Base-by-base conservation (phyloP, 2,797 vertebrate genomes). In the Acestrorhynchus altus region DNA sequence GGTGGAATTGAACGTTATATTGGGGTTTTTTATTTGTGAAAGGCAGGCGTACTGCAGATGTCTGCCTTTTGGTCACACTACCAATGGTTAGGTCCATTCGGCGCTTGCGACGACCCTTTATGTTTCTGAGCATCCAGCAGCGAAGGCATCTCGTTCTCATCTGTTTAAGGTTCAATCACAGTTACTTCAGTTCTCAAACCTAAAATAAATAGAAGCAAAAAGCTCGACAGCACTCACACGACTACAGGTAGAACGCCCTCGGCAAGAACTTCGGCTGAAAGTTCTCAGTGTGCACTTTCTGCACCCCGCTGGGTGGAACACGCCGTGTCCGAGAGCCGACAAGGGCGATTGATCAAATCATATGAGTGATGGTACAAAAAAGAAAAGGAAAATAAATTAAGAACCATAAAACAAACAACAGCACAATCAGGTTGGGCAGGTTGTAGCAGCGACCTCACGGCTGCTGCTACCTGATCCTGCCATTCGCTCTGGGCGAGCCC, bases 401-500 rank as follows among this genome's bases (percentile, higher is more conserved):
- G 83, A 4, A 57, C 22, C 13, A 28, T 0, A 59, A 59, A 83
- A 79, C 85, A 9, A 26, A 35, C 11, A 10, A n/a, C 11, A 18
- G 4, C 42, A 46, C 42, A 24, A 15, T 20, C 2, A 42, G 24
- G 81, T 47, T 66, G 81, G 35, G 54, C 10, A 82, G 84, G 86
- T 88, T 35, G 31, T 6, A 35, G 90, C 89, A 88, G 56, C 87
- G 88, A 89, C 88, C 89, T 88, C 88, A 18, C 84, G 86, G 86
- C 86, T 49, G 72, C 85, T 91, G 98, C 97, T 99, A 99, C 98
- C 98, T 99, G 90, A 99, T 93, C 84, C 95, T 95, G 4, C 98
- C 98, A 0, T 98, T 91, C 0, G 93, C 90, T 52, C 94, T 95
- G 49, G 97, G 86, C 0, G 92, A 86, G 20, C 95, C 94, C 85